Base-by-base conservation (phyloP, 2,888 invertebrate species). In the Ctena decussata region DNA sequence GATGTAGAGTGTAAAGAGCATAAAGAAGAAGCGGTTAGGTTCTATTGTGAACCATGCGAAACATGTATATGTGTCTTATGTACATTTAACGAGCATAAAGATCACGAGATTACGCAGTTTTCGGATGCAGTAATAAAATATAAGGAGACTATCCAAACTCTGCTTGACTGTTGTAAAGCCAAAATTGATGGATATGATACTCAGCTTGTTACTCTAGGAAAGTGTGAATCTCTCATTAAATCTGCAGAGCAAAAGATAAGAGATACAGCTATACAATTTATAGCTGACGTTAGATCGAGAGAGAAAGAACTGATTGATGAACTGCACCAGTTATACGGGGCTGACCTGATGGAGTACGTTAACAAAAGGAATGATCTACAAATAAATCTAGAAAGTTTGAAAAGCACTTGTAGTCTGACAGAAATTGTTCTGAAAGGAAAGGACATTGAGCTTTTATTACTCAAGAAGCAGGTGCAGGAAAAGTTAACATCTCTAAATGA, bases 1-100 rank as follows among this genome's bases (percentile, higher is more conserved):
- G 96, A 96, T 87, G 95, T 96, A 41, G 95, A 95, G 77, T 96
- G 96, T 90, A 95, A 95, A 82, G 95, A 95, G 74, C 96, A 96
- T 85, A 91, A 93, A 77, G 95, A 95, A 30, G 96, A 95, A 86
- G 95, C 94, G n/a, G 95, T 95, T 15, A 85, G 96, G 24, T 96
- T 96, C 91, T 96, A 95, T 90, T 96, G 96, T 82, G 96, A 96
- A 90, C 95, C 95, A 0, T 96, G 96, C 86, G 95, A 95, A 84
- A 91, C 94, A 6, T 96, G 96, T 87, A 95, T 96, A 80, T 96
- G 96, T 90, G 95, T 96, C 32, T 92, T 96, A 71, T 96, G 96
- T 85, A 96, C 96, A 6, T 96, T 96, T 91, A 95, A 95, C 83
- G 95, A 95, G 86, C 96, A 95, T 90, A 94, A 94, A 81, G 95